Evolutionary conservation across 30 jellyfish, hydroid and myxozoan genomes (phyloP).

Genomic region (Hydra vulgaris): DNA sequence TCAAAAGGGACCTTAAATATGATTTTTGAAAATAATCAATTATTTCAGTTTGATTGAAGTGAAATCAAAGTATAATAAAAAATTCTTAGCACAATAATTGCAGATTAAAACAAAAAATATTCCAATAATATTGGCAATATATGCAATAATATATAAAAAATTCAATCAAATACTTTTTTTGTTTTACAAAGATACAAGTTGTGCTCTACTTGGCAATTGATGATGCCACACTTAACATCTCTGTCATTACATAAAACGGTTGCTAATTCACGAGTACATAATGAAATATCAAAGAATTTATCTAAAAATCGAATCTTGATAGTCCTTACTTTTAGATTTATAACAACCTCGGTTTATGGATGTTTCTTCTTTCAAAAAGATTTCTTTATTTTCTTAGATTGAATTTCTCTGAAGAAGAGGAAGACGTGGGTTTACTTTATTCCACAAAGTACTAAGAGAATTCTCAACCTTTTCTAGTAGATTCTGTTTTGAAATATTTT

Average conservation of each 20-base stretch:
- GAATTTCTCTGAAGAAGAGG: not conserved
- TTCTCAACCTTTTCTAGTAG: not conserved
- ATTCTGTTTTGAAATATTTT: not conserved
- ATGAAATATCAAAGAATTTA: not conserved
- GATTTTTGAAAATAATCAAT: not conserved
- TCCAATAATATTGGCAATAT: not conserved
- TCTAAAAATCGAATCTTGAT: not conserved
- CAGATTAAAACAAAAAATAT: no score
- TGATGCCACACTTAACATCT: not conserved
- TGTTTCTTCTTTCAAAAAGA: not conserved
- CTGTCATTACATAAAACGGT: not conserved
- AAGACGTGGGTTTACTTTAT: not conserved
- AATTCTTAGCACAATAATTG: not conserved
- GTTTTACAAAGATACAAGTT: not conserved
- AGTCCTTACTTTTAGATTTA: not conserved
- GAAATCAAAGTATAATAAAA: not conserved
- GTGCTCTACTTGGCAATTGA: not conserved
- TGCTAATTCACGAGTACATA: not conserved
- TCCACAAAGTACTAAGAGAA: not conserved
- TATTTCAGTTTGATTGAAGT: not conserved
- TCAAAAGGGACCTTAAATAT: not conserved
- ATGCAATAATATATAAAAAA: not conserved
- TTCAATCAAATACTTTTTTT: not conserved
- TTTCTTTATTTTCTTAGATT: not conserved
- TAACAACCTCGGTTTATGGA: not conserved